phyloP scores from a whole-genome alignment of 2,113 vertebrate genomes.

The Melanostigma gelatinosum region DNA sequence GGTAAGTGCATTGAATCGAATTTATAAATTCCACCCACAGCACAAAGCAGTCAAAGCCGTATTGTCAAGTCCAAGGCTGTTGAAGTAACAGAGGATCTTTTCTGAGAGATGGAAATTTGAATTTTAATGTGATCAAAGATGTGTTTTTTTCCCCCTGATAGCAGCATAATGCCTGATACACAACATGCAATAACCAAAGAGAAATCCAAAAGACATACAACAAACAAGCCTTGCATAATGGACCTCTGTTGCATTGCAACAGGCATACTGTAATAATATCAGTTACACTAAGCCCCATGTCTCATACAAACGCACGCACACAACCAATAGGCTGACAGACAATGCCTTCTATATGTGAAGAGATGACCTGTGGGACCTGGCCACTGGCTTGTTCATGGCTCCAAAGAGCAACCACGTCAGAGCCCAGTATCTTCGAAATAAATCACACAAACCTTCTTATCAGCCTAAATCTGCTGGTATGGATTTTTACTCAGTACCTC shows the following conservation, averaged over 20 bases:
- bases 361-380: conserved; percentile 46
- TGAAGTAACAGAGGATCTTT: conserved; percentile 35
- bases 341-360: conserved; percentile 36
- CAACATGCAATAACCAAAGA: conserved; percentile 27
- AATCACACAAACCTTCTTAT: conserved; percentile 57
- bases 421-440: conserved; percentile 29
- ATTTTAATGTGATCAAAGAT: conserved; percentile 45
- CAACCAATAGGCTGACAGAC: conserved; percentile 2
- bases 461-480: conserved; percentile 58
- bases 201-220: conserved; percentile 23
- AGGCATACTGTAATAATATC: conserved; percentile 41
- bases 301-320: conserved; percentile 39
- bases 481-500: conserved; percentile 64
- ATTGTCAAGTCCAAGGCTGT: conserved; percentile 38
- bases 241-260: conserved; percentile 37
- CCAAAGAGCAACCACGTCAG: conserved; percentile 18
- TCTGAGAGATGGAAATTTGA: conserved; percentile 32
- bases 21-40: conserved; percentile 40
- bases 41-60: conserved; percentile 27
- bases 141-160: not conserved
- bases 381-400: conserved; percentile 49
- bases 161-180: conserved; percentile 10
- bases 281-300: conserved; percentile 39
- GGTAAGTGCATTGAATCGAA: conserved; percentile 36
- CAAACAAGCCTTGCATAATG: conserved; percentile 39